A percentile compares a stretch with the other conserved stretches of the same genome.
Evolutionary conservation across 2,888 invertebrate genomes (phyloP).

Genomic region (Campopleginae sp.): DNA sequence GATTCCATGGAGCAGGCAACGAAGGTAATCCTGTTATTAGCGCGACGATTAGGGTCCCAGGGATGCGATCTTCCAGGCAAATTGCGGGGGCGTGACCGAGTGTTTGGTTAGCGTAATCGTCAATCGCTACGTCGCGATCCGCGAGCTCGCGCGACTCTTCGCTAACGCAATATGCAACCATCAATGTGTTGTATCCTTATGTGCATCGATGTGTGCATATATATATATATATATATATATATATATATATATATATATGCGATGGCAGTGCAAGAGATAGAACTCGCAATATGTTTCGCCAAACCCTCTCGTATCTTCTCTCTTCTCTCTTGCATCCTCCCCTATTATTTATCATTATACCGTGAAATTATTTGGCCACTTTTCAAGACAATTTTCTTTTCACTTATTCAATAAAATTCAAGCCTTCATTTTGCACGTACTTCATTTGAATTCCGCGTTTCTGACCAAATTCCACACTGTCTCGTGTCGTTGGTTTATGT

Average conservation of each 20-base stretch:
- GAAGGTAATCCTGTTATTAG: constrained; percentile 83
- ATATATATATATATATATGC: not conserved
- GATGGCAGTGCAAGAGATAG: constrained; percentile 6
- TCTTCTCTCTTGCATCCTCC: constrained; percentile 58
- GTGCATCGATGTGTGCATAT: not conserved
- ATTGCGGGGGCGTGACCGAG: constrained; percentile 83
- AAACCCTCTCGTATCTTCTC: constrained; percentile 63
- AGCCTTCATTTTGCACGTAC: not conserved
- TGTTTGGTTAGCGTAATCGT: constrained; percentile 84
- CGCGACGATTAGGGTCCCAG: constrained; percentile 82
- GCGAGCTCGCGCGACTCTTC: constrained; percentile 56
- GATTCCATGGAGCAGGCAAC: constrained; percentile 78
- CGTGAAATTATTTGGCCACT: constrained; percentile 54
- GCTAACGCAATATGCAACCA: constrained; percentile 12
- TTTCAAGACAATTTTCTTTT: constrained; percentile 58
- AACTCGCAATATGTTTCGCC: constrained; percentile 47
- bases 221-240: not conserved
- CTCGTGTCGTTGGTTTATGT: not conserved
- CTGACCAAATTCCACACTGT: not conserved
- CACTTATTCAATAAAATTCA: constrained; percentile 52
- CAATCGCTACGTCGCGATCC: constrained; percentile 81
- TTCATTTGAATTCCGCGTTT: not conserved
- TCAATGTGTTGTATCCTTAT: not conserved
- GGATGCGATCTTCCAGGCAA: constrained; percentile 82
- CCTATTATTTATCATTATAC: constrained; percentile 57